Conservation (phyloP, 2,888 invertebrate species). For the Limnephilus rhombicus region DNA sequence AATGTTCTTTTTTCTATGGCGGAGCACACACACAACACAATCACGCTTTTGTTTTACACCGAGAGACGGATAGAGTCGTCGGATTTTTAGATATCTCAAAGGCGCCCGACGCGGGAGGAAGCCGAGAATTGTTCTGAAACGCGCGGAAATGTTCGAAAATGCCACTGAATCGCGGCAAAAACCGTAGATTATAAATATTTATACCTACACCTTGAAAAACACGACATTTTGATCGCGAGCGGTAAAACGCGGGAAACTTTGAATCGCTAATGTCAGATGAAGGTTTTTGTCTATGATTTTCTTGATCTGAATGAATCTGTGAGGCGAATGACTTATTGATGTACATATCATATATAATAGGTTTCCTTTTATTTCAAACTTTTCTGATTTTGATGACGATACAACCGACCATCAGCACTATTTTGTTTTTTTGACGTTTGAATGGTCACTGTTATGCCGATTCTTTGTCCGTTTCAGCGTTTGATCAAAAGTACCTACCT, state of each 20-base stretch:
- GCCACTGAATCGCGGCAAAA: not conserved
- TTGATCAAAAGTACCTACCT: too few relatives aligned
- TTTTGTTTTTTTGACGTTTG: too few relatives aligned
- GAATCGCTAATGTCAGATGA: not conserved
- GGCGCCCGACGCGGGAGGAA: slow-evolving; percentile 6
- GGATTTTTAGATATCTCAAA: not conserved
- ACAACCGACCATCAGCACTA: too few relatives aligned
- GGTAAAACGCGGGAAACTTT: not conserved
- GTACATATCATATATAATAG: not conserved
- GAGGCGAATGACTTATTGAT: too few relatives aligned
- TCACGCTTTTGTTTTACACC: slow-evolving; percentile 6
- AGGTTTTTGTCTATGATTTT: not conserved
- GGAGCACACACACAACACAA: not conserved
- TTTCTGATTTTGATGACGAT: too few relatives aligned
- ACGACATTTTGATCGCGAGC: not conserved
- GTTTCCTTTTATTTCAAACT: not conserved
- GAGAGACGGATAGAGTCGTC: slow-evolving; percentile 6
- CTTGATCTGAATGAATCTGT: not conserved
- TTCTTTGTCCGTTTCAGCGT: too few relatives aligned
- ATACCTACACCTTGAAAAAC: too few relatives aligned
- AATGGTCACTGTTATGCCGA: too few relatives aligned
- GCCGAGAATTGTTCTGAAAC: not conserved
- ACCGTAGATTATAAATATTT: not conserved
- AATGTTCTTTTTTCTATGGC: not conserved
- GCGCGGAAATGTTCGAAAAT: slow-evolving; percentile 12